phyloP scores from a whole-genome alignment of 1,140 invertebrate genomes.

The Trachymyrmex septentrionalis region DNA sequence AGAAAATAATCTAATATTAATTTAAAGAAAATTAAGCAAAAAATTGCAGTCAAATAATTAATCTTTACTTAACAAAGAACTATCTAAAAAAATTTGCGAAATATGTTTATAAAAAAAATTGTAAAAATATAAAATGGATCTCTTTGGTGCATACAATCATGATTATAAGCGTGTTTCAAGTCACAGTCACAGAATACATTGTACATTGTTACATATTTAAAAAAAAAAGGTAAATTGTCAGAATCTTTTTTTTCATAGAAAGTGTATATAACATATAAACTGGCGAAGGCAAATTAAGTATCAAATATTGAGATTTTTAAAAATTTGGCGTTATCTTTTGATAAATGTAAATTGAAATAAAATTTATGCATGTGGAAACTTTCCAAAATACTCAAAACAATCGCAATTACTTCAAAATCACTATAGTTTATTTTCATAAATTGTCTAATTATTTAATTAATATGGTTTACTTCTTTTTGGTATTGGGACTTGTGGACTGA shows the following conservation, averaged over 20 bases:
- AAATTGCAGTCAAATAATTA: constrained; percentile 10
- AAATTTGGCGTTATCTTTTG: background rate
- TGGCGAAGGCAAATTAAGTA: constrained; percentile 33
- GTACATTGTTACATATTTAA: background rate
- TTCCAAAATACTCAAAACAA: constrained; percentile 61
- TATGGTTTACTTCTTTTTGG: constrained; percentile 92
- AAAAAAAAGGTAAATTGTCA: background rate
- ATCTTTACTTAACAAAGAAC: constrained; percentile 10
- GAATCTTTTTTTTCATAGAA: constrained; percentile 20
- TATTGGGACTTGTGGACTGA: constrained; percentile 97
- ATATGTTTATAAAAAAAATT: constrained; percentile 30
- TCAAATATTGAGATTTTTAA: constrained; percentile 10
- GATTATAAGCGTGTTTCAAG: constrained; percentile 57
- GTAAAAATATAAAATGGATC: constrained; percentile 50
- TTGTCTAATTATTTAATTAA: constrained; percentile 41
- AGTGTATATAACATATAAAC: constrained; percentile 34
- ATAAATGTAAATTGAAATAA: constrained; percentile 58
- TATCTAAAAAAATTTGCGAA: background rate
- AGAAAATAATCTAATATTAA: constrained; percentile 28
- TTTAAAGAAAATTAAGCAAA: constrained; percentile 28
- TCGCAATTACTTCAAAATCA: constrained; percentile 68
- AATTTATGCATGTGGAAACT: constrained; percentile 15
- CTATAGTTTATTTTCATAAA: constrained; percentile 44
- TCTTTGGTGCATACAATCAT: constrained; percentile 66
- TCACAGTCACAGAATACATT: constrained; percentile 20